Conservation (phyloP, 92 coral and sea anemone species). For the Heteractis magnifica region DNA sequence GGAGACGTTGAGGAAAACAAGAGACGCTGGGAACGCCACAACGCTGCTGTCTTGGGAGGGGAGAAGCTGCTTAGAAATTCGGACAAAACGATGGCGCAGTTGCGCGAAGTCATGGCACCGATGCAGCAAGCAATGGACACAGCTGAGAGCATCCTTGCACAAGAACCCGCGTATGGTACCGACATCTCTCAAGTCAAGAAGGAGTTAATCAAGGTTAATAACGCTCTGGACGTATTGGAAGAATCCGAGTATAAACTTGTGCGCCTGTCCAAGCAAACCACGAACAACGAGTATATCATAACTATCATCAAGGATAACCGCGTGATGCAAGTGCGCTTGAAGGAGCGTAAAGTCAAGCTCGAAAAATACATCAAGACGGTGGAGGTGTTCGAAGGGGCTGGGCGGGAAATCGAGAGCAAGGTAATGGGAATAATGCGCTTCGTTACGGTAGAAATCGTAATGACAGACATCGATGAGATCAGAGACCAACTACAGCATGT, state of each 20-base stretch:
- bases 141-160: constrained; percentile 78
- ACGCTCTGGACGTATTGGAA: constrained; percentile 79
- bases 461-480: constrained; percentile 76
- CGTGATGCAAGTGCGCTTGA: constrained; percentile 86
- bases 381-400: constrained; percentile 84
- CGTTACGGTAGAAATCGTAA: constrained; percentile 82
- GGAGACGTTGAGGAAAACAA: constrained; percentile 76
- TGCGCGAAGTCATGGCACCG: constrained; percentile 77
- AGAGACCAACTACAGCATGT: constrained; percentile 85
- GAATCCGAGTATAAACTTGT: constrained; percentile 80
- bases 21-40: constrained; percentile 77
- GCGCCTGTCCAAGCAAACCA: constrained; percentile 80
- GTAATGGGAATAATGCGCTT: constrained; percentile 83
- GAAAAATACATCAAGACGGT: constrained; percentile 87
- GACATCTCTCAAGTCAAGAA: constrained; percentile 73
- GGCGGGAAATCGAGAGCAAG: constrained; percentile 69
- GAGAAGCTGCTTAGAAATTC: constrained; percentile 78
- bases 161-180: constrained; percentile 74
- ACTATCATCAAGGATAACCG: constrained; percentile 85
- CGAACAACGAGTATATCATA: constrained; percentile 85
- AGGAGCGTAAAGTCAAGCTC: constrained; percentile 81
- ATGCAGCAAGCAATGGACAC: constrained; percentile 85
- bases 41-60: constrained; percentile 58
- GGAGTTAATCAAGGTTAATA: constrained; percentile 75
- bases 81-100: constrained; percentile 81